Conservation (phyloP, 2,888 invertebrate genomes). For the Leistus spinibarbis region DNA sequence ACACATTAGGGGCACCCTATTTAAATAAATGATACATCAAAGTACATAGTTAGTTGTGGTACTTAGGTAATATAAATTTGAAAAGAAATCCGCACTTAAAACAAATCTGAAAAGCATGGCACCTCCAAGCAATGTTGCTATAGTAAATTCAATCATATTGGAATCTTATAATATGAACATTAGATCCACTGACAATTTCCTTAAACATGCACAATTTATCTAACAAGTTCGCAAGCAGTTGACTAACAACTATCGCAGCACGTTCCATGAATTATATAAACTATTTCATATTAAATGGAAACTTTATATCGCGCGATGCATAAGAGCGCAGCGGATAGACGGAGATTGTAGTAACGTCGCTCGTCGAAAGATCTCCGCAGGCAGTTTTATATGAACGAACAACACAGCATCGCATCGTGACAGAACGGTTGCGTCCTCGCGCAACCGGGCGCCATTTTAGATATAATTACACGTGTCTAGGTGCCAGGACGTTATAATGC, state of each 20-base stretch:
- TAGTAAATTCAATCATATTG: background rate
- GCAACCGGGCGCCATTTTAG: background rate
- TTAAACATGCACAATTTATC: background rate
- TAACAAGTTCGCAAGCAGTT: background rate
- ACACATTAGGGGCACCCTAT: no score
- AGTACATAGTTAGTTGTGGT: background rate
- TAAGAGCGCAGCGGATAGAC: background rate
- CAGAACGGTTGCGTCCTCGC: background rate
- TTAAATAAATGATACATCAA: no score
- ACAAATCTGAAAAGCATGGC: background rate
- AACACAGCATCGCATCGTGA: background rate
- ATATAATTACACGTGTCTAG: background rate
- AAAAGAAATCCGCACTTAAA: background rate
- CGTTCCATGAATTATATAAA: background rate
- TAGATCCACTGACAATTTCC: background rate
- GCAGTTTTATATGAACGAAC: background rate
- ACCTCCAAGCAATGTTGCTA: background rate
- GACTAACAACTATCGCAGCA: background rate
- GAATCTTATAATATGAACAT: background rate
- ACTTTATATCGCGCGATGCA: background rate
- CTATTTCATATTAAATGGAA: background rate
- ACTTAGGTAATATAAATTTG: background rate
- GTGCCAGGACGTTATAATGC: background rate
- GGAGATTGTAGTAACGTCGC: background rate
- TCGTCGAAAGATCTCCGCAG: background rate